These are phyloP conservation scores for Paratilapia polleni DNA, from an alignment of 2,113 vertebrate genomes.

Conservation along the genomic window DNA sequence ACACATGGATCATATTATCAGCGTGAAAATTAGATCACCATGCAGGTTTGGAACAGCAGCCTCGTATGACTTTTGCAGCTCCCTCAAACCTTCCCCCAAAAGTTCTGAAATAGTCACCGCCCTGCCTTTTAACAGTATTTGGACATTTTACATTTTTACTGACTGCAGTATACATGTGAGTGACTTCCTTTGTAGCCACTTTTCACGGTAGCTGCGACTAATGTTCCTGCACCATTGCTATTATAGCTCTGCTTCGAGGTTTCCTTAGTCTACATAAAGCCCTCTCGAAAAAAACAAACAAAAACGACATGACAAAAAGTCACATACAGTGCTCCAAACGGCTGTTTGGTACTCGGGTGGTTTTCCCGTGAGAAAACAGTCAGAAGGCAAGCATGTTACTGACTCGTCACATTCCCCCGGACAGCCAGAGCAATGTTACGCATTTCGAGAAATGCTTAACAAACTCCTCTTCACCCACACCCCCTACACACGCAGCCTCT, in stretches of 20 bases:
- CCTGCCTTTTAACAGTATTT: not conserved
- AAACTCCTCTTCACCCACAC: not conserved
- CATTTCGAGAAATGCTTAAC: conserved; percentile 65
- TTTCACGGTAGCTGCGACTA: not conserved
- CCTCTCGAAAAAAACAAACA: not conserved
- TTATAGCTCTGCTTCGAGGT: not conserved
- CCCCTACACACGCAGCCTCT: not conserved
- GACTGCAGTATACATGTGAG: not conserved
- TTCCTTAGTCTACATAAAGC: not conserved
- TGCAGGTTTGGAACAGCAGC: conserved; percentile 25
- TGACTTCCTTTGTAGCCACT: not conserved
- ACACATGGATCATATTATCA: conserved; percentile 55
- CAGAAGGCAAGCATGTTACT: conserved; percentile 51
- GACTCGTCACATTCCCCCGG: conserved; percentile 73
- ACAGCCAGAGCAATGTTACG: conserved; percentile 62
- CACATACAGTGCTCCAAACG: conserved; percentile 57
- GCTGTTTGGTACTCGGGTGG: conserved; percentile 32
- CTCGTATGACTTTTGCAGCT: not conserved
- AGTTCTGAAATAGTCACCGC: not conserved
- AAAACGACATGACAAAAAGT: conserved; percentile 24
- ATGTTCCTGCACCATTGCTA: not conserved
- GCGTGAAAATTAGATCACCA: conserved; percentile 36
- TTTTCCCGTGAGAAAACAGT: conserved; percentile 81
- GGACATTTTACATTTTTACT: not conserved
- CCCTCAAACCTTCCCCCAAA: not conserved